Conservation (phyloP, 2,113 vertebrate species). For the Rhagologus leucostigma region DNA sequence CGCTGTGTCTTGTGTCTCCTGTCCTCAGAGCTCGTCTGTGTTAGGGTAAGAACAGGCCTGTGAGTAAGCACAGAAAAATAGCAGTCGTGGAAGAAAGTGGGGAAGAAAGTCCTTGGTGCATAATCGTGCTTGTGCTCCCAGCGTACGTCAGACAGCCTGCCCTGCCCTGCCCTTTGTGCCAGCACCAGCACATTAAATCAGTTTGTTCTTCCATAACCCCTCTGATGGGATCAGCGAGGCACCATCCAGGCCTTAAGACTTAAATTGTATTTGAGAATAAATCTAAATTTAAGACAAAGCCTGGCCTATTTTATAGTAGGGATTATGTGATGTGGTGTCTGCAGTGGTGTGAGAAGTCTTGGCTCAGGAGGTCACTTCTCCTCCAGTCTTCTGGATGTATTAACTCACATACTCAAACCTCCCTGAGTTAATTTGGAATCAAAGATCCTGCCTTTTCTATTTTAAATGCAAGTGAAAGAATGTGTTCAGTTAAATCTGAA, state of each 20-base stretch:
- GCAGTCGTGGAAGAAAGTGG: background rate
- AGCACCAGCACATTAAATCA: background rate
- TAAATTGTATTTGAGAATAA: background rate
- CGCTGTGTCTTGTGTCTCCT: background rate
- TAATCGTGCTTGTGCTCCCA: background rate
- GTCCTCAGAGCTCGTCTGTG: background rate
- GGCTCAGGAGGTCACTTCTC: background rate
- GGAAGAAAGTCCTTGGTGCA: background rate
- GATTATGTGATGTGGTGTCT: conserved; percentile 10
- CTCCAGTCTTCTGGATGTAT: background rate
- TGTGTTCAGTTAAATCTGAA: background rate
- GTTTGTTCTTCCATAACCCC: background rate
- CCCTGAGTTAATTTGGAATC: background rate
- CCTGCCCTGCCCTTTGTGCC: background rate
- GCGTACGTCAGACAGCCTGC: accelerated
- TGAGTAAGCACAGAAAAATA: background rate
- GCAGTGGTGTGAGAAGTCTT: background rate
- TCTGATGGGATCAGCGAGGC: background rate
- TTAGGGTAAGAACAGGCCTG: background rate
- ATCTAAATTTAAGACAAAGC: background rate
- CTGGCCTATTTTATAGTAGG: background rate
- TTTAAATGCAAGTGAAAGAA: background rate
- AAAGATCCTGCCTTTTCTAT: background rate
- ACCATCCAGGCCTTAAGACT: background rate
- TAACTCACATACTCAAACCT: background rate